phyloP scores from a whole-genome alignment of 1,140 invertebrate species.

The Brachionus manjavacas region DNA sequence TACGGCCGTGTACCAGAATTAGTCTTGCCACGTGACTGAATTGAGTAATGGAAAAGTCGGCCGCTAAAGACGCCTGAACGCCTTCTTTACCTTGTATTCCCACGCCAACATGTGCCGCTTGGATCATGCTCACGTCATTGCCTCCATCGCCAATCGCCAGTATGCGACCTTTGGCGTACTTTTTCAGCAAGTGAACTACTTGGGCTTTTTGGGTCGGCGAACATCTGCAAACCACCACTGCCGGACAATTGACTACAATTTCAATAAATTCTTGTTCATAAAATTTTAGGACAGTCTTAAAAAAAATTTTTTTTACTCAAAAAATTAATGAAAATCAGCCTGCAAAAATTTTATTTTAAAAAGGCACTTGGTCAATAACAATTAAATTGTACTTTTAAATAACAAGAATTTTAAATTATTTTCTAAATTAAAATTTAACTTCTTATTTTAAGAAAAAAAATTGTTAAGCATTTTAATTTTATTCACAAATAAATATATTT shows the following conservation, averaged over 20 bases:
- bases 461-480: too few relatives aligned
- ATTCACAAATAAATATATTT: too few relatives aligned
- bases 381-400: too few relatives aligned
- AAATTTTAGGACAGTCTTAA: conserved; percentile 13
- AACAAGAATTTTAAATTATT: too few relatives aligned
- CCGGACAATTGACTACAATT: conserved; percentile 77
- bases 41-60: conserved; percentile 94
- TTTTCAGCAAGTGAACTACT: conserved; percentile 82
- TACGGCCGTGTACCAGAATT: conserved; percentile 85
- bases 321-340: too few relatives aligned
- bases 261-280: conserved; percentile 79
- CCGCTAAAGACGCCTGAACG: conserved; percentile 89
- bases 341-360: too few relatives aligned
- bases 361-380: too few relatives aligned
- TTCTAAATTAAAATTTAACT: too few relatives aligned
- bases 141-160: conserved; percentile 61
- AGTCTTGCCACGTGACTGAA: conserved; percentile 79
- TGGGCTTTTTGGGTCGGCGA: conserved; percentile 98
- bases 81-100: conserved; percentile 76
- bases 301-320: too few relatives aligned
- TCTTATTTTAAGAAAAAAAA: too few relatives aligned
- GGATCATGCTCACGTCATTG: conserved; percentile 67
- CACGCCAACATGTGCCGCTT: conserved; percentile 90
- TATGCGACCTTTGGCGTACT: conserved; percentile 42
- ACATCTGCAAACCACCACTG: conserved; percentile 88